Percentiles rank a stretch among this genome's conserved stretches.
Evolutionary conservation across 2,888 invertebrate genomes (phyloP).

Genomic region (Vesta saturnalis): DNA sequence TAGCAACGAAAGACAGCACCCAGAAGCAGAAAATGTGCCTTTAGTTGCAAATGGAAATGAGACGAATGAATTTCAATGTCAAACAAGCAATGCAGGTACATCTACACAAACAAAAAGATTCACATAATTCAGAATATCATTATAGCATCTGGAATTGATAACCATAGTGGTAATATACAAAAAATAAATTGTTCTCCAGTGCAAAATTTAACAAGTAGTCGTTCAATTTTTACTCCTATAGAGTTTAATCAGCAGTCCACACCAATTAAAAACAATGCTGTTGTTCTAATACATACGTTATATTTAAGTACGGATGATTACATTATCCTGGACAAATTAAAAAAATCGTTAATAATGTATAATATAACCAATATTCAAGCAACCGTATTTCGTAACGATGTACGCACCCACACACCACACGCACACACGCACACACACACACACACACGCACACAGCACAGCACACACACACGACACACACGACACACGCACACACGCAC

Average conservation of each 20-base stretch:
- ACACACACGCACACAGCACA: no score
- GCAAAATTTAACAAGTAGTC: not conserved
- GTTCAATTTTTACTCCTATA: no score
- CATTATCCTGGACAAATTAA: not conserved
- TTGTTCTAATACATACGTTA: not conserved
- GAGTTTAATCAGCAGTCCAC: not conserved
- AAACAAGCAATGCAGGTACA: not conserved
- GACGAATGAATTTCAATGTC: not conserved
- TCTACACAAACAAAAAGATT: not conserved
- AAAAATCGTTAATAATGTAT: not conserved
- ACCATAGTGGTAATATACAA: not conserved
- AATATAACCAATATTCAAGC: no score
- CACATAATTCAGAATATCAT: not conserved
- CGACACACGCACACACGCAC: no score
- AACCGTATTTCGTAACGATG: no score
- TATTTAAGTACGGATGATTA: not conserved
- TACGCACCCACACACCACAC: no score
- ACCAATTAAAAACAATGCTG: not conserved
- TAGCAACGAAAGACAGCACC: not conserved
- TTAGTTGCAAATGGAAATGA: not conserved
- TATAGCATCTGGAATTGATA: not conserved
- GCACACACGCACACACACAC: no score
- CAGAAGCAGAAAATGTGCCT: not conserved
- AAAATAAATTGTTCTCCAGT: not conserved
- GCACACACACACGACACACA: no score